phyloP scores from a whole-genome alignment of 2,888 invertebrate genomes.

The Eupeodes luniger region DNA sequence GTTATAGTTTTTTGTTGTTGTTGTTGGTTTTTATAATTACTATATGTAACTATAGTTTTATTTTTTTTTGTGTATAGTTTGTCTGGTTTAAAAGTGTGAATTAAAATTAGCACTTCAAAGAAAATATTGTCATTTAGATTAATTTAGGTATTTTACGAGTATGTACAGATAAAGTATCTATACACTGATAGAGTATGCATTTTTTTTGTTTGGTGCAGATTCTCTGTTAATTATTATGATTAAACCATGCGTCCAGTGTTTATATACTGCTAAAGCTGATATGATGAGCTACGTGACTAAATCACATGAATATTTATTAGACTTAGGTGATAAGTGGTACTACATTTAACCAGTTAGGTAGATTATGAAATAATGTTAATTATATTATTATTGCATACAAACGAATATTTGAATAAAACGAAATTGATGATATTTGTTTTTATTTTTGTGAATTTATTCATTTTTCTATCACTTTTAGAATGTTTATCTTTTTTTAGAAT shows the following conservation, averaged over 20 bases:
- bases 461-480: no score
- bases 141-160: constrained; percentile 30
- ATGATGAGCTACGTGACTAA: constrained; percentile 24
- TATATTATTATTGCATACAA: no score
- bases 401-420: no score
- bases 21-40: constrained; percentile 18
- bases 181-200: constrained; percentile 9
- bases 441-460: no score
- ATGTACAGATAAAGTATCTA: no score
- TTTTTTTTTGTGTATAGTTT: constrained; percentile 6
- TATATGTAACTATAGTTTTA: constrained; percentile 4
- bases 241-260: constrained; percentile 32
- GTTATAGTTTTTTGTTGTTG: constrained; percentile 42
- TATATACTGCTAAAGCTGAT: constrained; percentile 2
- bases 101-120: constrained; percentile 66
- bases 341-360: constrained; percentile 4
- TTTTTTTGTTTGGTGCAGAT: constrained; percentile 39
- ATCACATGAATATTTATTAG: constrained; percentile 24
- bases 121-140: constrained; percentile 48
- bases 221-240: constrained; percentile 51
- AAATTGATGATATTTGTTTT: no score
- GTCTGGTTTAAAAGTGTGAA: constrained; percentile 49
- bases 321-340: constrained; percentile 20
- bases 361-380: constrained; percentile 4
- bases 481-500: no score